Base-by-base conservation (phyloP, 2,113 vertebrate species). In the Oryzias curvinotus region DNA sequence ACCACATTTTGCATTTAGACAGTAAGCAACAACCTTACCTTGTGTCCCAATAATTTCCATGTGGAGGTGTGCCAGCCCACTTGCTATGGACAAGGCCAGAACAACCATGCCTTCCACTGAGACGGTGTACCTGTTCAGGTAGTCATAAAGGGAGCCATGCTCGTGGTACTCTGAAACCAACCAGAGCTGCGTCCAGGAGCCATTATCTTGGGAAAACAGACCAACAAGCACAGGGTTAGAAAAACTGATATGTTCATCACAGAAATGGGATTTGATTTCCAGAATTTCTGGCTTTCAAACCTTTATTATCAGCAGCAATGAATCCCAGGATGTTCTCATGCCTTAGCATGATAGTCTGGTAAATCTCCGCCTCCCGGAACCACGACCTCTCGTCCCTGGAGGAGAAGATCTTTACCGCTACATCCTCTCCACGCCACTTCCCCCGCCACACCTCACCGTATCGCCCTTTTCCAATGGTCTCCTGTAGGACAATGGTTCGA, bases 181-280 rank as follows among this genome's bases (percentile, higher is more conserved):
- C 97, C 97, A 99, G n/a, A 99, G 94, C 84, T 99, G 96, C 1
- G 97, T 99, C 97, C 97, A 98, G 0, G 94, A 96, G 50, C 97
- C 96, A 0, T 96, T 98, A 90, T 98, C 97, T 98, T 36, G 51
- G 83, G 65, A 25, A 78, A 30, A 19, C 30, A 62, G 44, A 12
- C 3, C 36, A 36, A 12, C 48, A 65, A 56, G 36, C n/a, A 63
- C 5, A 71, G n/a, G 57, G 7, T 54, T 36, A 56, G 52, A 55
- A 1, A 5, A 1, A 5, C 14, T 45, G 5, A 16, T 1, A 15
- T 18, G 48, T 23, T 18, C 18, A 51, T 26, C 17, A 47, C 1
- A 25, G 1, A 23, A 2, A 18, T 62, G 6, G n/a, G 19, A 28
- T 54, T 16, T 48, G n/a, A 6, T 28, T 21, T 26, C 21, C 19